phyloP scores from a whole-genome alignment of 2,113 vertebrate species.

The Eidolon helvum region DNA sequence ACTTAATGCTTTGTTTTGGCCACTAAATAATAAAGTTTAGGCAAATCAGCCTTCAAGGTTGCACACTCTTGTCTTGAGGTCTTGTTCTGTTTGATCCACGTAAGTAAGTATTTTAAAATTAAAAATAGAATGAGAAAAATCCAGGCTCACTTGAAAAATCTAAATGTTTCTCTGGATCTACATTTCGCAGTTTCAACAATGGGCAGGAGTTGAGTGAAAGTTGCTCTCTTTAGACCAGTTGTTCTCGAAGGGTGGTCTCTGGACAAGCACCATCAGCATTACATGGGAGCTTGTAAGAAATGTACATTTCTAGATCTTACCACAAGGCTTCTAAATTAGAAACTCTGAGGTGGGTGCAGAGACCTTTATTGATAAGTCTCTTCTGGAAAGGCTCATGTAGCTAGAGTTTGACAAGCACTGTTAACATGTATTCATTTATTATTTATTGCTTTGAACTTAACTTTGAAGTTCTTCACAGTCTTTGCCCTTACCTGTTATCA shows the following conservation, averaged over 20 bases:
- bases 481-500: neutral
- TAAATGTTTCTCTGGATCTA: neutral
- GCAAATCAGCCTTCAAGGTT: neutral
- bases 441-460: too few species aligned
- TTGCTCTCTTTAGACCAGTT: neutral
- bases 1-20: neutral
- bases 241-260: neutral
- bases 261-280: neutral
- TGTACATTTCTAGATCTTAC: neutral
- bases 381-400: rapidly evolving
- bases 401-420: neutral
- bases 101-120: neutral
- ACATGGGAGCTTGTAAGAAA: neutral
- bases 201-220: neutral
- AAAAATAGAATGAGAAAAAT: neutral
- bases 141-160: neutral
- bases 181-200: neutral
- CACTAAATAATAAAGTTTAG: neutral
- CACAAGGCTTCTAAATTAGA: neutral
- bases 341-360: too few species aligned
- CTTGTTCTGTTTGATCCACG: neutral
- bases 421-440: too few species aligned
- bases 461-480: neutral
- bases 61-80: neutral
- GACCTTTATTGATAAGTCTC: neutral